Evolutionary conservation across 2,797 vertebrate species (phyloP).

Genomic region (Sebastes paucispinis): DNA sequence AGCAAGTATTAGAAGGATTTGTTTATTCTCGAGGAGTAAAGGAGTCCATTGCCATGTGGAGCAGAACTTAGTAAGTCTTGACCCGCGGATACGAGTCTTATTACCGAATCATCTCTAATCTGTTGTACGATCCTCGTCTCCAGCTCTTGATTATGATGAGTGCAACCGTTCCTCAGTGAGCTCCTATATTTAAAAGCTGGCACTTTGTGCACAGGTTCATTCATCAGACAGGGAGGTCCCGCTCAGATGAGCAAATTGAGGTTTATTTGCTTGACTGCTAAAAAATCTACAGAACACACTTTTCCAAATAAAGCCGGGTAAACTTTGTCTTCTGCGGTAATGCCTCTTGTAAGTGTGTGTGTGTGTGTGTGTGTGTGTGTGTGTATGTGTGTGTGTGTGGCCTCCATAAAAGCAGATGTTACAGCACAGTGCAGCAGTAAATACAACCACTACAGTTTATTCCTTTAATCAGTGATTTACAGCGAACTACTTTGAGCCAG

Average conservation of each 20-base stretch:
- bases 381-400: background rate
- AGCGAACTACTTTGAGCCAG: constrained; percentile 18
- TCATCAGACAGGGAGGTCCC: constrained; percentile 53
- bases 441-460: constrained; percentile 25
- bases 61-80: constrained; percentile 30
- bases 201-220: constrained; percentile 11
- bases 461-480: constrained; percentile 64
- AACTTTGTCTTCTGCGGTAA: constrained; percentile 46
- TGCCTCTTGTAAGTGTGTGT: background rate
- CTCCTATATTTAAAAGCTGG: constrained; percentile 19
- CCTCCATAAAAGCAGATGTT: constrained; percentile 52
- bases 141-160: constrained; percentile 28
- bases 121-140: constrained; percentile 22
- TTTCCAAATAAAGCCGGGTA: constrained; percentile 49
- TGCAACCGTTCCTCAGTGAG: constrained; percentile 18
- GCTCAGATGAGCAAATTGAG: constrained; percentile 40
- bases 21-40: background rate
- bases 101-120: constrained; percentile 45
- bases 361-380: background rate
- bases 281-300: constrained; percentile 33
- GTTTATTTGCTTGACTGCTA: constrained; percentile 54
- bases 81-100: constrained; percentile 39
- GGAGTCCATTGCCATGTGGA: constrained; percentile 28
- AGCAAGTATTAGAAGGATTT: background rate
- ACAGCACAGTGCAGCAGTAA: constrained; percentile 31